Conservation (phyloP, 2,797 vertebrate species). For the Gymnothorax javanicus region DNA sequence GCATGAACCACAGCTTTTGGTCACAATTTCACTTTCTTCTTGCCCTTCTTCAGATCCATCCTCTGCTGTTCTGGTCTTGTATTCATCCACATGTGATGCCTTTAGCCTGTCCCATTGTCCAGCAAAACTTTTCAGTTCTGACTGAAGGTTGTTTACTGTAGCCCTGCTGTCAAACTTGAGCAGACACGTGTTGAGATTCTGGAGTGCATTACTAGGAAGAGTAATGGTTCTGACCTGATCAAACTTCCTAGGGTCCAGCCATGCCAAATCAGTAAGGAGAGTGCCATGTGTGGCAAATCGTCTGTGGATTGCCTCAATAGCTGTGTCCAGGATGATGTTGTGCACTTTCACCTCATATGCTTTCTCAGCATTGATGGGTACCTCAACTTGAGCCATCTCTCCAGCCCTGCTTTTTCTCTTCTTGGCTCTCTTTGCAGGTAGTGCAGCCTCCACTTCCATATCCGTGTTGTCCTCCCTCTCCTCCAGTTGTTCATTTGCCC, state of each 20-base stretch:
- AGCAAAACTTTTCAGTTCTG: no score
- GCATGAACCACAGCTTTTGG: no score
- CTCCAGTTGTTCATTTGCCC: neutral
- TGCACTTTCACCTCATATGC: constrained; percentile 20
- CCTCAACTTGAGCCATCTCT: constrained; percentile 24
- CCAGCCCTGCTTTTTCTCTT: constrained; percentile 13
- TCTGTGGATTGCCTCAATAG: constrained; percentile 13
- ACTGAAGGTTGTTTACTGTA: neutral
- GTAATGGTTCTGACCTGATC: neutral
- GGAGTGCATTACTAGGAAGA: neutral
- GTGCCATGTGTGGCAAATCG: neutral
- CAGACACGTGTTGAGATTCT: constrained; percentile 18
- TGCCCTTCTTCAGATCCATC: neutral
- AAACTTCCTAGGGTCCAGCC: constrained; percentile 19
- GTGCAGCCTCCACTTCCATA: constrained; percentile 7
- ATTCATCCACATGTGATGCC: constrained; percentile 13
- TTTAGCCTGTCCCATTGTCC: constrained; percentile 26
- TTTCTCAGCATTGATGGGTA: neutral
- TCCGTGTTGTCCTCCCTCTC: neutral
- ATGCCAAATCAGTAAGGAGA: constrained; percentile 24
- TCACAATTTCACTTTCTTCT: neutral
- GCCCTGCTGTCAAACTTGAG: constrained; percentile 12
- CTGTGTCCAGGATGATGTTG: no score
- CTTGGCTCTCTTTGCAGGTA: constrained; percentile 7
- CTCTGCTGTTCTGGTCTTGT: constrained; percentile 1